Base-by-base conservation (phyloP, 2,888 invertebrate species). In the Tuberolachnus salignus region DNA sequence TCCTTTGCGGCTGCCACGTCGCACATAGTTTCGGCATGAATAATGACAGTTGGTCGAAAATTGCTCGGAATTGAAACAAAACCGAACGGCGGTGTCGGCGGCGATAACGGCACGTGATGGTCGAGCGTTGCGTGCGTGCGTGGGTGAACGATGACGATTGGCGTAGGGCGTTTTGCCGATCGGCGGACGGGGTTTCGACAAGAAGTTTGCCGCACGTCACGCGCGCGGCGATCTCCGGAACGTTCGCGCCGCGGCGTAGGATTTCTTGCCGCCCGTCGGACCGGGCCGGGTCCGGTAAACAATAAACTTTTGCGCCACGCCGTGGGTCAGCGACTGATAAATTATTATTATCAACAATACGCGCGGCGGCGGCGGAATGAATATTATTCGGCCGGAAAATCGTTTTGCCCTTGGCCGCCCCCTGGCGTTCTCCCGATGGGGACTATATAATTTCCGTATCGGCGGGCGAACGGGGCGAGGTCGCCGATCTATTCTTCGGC, bases 271-370 rank as follows among this genome's bases (percentile, higher is more conserved):
- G 14, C 44, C 49, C 16, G 13, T 63, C 21, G 63, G 51, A 26
- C 51, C 21, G 21, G 8, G 9, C 9, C 2, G 16, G 61, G 16
- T 1, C 14, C 46, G 21, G 59, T 57, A 71, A n/a, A 74, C 73
- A 64, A 75, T 66, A 75, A 75, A 66, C 57, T 67, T 75, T 66
- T 44, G 51, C 46, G 21, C n/a, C 34, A 44, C 26, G 14, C 51
- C 14, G 57, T 55, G 57, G 75, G 75, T 67, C 75, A 67, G 13
- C 42, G 11, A 49, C 75, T 75, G 66, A 75, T 75, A 75, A 75
- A 75, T 75, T 53, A 75, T 66, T 75, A 63, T 70, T 16, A 46
- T 26, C 14, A 49, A 71, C 71, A 71, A 71, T 71, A 66, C 49
- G 23, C 34, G 34, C 34, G 34, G 34, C 34, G 34, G 6, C 34